Evolutionary conservation across 2,797 vertebrate genomes (phyloP).

Genomic region (Chlorospingus flavigularis): DNA sequence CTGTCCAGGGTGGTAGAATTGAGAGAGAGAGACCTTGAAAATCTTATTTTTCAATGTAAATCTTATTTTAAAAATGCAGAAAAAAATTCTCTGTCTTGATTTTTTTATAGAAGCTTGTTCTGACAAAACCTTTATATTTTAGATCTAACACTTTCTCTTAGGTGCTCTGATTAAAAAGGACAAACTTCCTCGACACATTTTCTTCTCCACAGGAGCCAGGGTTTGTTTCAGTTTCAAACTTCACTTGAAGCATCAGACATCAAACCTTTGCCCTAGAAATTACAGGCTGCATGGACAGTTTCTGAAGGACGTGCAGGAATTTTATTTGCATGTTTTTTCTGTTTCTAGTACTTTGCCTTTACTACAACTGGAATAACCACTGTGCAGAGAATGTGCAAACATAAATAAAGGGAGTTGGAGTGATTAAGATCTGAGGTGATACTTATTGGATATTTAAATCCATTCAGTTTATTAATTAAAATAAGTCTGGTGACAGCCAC

Average conservation of each 20-base stretch:
- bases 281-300: not conserved
- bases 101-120: conserved; percentile 14
- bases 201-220: conserved; percentile 40
- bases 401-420: not conserved
- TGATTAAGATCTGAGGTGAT: not conserved
- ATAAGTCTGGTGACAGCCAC: not conserved
- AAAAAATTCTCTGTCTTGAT: not conserved
- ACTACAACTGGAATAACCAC: not conserved
- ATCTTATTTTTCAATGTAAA: not conserved
- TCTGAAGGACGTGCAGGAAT: conserved; percentile 15
- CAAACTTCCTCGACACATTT: conserved; percentile 39
- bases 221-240: conserved; percentile 47
- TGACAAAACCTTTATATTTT: conserved; percentile 28
- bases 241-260: conserved; percentile 23
- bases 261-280: conserved; percentile 51
- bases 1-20: not conserved
- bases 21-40: not conserved
- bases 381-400: not conserved
- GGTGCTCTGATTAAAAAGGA: conserved; percentile 44
- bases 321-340: conserved; percentile 42
- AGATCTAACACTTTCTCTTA: conserved; percentile 8
- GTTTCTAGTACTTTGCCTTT: not conserved
- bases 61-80: not conserved
- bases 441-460: not conserved
- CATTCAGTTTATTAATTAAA: not conserved